Base-by-base conservation (phyloP, 1,140 invertebrate species). In the Aplysia californica region DNA sequence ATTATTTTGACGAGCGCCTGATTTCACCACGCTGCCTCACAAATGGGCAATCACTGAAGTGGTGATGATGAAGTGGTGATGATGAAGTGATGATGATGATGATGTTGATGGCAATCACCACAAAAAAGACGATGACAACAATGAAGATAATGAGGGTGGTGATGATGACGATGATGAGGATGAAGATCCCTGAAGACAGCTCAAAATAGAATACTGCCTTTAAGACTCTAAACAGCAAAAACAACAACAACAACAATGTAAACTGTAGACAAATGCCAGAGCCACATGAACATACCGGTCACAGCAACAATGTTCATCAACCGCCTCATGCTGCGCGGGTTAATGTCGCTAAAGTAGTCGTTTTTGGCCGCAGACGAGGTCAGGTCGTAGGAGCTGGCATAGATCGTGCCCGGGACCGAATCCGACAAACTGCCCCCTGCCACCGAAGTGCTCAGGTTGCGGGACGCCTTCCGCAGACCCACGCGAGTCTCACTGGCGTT, bases 231-330 rank as follows among this genome's bases (percentile, higher is more conserved):
- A n/a, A n/a, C n/a, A n/a, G n/a, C n/a, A n/a, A n/a, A n/a, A n/a
- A n/a, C n/a, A n/a, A n/a, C n/a, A n/a, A 20, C 21, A 29, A 20
- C 38, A 33, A 71, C 3, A 29, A 56, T 29, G 21, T 26, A 6
- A 39, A 70, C n/a, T 70, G 20, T n/a, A 15, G 10, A 35, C 10
- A 67, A 10, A 38, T 21, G 6, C 26, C 15, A 20, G 6, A 67
- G 20, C 15, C 26, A 64, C 10, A 31, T 31, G 29, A 20, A 26
- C 26, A 64, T n/a, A n/a, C 95, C 96, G 77, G 96, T 98, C 26
- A 99, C 94, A 84, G 98, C 98, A 58, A 99, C 94, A 78, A 99
- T 97, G 89, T 99, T 99, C 95, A 99, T 97, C 10, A 99, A 92
- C 69, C 97, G 92, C 70, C 96, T 92, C 96, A 99, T 97, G 83